phyloP scores from a whole-genome alignment of 2,797 vertebrate genomes.

The Aldrovandia affinis region DNA sequence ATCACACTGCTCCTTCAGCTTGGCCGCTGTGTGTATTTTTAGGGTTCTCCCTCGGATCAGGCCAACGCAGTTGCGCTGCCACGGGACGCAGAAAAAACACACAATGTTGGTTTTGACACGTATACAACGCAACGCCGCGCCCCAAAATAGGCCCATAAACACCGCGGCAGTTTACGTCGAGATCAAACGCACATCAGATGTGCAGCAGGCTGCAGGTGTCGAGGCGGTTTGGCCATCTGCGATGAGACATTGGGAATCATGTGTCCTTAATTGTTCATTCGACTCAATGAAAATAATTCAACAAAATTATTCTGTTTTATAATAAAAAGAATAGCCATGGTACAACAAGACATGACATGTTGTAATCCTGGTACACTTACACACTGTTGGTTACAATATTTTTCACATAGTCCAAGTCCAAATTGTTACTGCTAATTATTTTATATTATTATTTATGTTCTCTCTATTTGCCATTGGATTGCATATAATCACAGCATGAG shows the following conservation, averaged over 20 bases:
- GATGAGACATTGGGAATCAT: not conserved
- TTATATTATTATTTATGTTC: too few relatives aligned
- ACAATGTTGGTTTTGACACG: constrained; percentile 8
- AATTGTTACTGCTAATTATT: not conserved
- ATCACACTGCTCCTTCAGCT: not conserved
- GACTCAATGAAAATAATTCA: not conserved
- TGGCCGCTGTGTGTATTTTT: constrained; percentile 4
- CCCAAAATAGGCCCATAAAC: constrained; percentile 14
- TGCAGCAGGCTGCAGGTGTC: not conserved
- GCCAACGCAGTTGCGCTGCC: not conserved
- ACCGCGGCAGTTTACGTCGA: not conserved
- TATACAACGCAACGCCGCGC: not conserved
- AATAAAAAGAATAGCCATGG: not conserved
- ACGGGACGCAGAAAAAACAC: not conserved
- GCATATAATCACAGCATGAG: not conserved
- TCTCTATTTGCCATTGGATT: not conserved
- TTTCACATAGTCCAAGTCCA: not conserved
- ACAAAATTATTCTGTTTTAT: not conserved
- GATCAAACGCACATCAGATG: not conserved
- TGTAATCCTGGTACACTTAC: not conserved
- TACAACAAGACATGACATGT: not conserved
- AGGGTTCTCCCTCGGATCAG: not conserved
- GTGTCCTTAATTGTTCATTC: not conserved
- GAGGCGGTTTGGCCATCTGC: not conserved
- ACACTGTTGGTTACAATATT: not conserved